Evolutionary conservation across 2,113 vertebrate genomes (phyloP), one percentile per base, ranked within the genome.

Genomic region (Podarcis raffonei): DNA sequence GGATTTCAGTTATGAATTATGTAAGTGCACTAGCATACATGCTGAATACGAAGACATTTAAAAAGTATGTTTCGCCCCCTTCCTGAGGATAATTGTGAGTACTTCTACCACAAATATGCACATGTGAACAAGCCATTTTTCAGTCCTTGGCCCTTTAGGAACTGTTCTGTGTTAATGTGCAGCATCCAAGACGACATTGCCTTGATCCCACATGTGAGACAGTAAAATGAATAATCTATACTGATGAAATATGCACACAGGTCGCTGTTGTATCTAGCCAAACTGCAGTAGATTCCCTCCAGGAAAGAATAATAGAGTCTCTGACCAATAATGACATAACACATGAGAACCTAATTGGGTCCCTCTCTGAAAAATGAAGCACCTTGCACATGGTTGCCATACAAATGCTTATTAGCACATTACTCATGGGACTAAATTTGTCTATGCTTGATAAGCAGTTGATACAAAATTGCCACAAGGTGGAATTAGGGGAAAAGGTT

Each of bases 261-360:
- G 74, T 57, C 69, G 27, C 39, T 68, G 15, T 66, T 68, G 68
- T 57, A 68, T 27, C 39, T 62, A 25, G 68, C 59, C 32, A 77
- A 90, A 27, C 57, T 68, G 62, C 13, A 83, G 78, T 68, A 66
- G 27, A 62, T 69, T 69, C 81, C 35, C 72, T 83, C 66, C 62
- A 90, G 74, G 32, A 62, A 59, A 87, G 74, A 86, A 87, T 27
- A 83, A 78, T 42, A 59, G 71, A 83, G 42, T 68, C 11, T 59
- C 80, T 90, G 74, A 77, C 79, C 72, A 87, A 87, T 87, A 69
- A 83, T 18, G 18, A 76, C 80, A n/a, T 42, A 62, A 57, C 72
- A 76, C 79, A 82, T 20, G 62, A 83, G 85, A 78, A 86, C 48
- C 32, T 86, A 90, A 83, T 77, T 42, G 80, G 84, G 18, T 27